Base-by-base conservation (phyloP, 2,888 invertebrate genomes). In the Plusia festucae region DNA sequence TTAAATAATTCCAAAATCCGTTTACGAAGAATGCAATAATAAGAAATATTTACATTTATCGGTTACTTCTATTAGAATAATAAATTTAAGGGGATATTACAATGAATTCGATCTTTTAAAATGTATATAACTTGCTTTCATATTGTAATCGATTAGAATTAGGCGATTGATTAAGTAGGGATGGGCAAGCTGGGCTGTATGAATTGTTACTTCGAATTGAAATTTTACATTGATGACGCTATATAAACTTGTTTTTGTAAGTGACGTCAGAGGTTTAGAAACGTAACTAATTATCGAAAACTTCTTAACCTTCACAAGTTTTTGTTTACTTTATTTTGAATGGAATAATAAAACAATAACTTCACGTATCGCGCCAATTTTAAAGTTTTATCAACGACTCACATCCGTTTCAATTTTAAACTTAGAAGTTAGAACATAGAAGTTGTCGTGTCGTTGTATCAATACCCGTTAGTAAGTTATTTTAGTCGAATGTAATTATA, bases 71-170 rank as follows among this genome's bases (percentile, higher is more conserved):
- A 64, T 55, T 59, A 27, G 51, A 49, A 30, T 55, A 40, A 53
- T 53, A 60, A 15, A 67, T 73, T 63, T n/a, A 34, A 20, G n/a
- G 60, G 59, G 58, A 16, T 8, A 15, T 9, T 18, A 60, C 61
- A 52, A 55, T 30, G 44, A 52, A 34, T 60, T 73, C 52, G 24
- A 67, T 55, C 56, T 60, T 77, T 70, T 77, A 68, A 59, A 53
- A 78, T 79, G 73, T 46, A 58, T 77, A 78, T 68, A 56, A 58
- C 53, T 44, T 1, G 56, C 65, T 56, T 79, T 79, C 65, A 70
- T 79, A 79, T 79, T 79, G 52, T 70, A 79, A 79, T 81, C 66
- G 65, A 76, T 73, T 54, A 49, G 62, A 76, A 73, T 79, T 73
- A 71, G 22, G 68, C 60, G 58, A 79, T 81, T 73, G 78, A 73